Evolutionary conservation across 2,797 vertebrate genomes (phyloP).

Genomic region (Clarias pachynema): DNA sequence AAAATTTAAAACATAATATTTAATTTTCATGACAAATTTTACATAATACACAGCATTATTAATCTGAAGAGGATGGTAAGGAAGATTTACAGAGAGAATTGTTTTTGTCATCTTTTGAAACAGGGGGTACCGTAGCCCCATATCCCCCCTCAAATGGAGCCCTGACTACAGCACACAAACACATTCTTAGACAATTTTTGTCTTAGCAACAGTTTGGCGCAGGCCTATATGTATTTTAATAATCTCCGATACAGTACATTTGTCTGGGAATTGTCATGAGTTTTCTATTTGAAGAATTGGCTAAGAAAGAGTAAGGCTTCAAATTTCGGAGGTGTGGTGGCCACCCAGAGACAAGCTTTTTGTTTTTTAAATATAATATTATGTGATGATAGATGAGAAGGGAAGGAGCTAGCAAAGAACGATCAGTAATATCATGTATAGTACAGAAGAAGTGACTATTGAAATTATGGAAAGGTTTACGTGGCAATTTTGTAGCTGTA

Average conservation of each 20-base stretch:
- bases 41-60: no score
- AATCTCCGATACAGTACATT: not conserved
- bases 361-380: constrained; percentile 45
- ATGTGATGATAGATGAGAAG: constrained; percentile 43
- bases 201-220: no score
- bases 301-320: not conserved
- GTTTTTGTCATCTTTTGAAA: no score
- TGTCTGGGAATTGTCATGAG: not conserved
- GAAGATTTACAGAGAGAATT: no score
- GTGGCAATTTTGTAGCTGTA: not conserved
- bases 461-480: not conserved
- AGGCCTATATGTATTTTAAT: not conserved
- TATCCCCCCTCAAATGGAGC: no score
- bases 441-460: not conserved
- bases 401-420: constrained; percentile 51
- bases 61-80: no score
- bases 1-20: no score
- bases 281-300: not conserved
- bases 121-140: no score
- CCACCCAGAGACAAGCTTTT: not conserved
- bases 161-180: no score
- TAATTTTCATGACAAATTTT: no score
- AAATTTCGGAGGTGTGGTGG: not conserved
- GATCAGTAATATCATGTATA: constrained; percentile 67
- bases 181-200: no score